phyloP scores from a whole-genome alignment of 1,140 invertebrate species.

The Ooceraea biroi region DNA sequence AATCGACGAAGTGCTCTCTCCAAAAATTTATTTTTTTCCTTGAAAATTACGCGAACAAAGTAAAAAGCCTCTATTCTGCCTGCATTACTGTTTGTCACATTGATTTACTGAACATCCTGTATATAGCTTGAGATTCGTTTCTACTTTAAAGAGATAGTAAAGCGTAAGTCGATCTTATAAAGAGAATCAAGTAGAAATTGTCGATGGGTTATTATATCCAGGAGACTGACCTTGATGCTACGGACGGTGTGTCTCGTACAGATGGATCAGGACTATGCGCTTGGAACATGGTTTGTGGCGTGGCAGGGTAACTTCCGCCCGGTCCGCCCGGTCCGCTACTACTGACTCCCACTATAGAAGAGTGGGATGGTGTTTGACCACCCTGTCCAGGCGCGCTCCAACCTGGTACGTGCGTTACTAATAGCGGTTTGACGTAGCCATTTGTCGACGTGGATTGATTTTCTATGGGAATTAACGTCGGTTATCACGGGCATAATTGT shows the following conservation, averaged over 20 bases:
- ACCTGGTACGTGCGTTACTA: conserved; percentile 94
- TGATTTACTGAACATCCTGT: conserved; percentile 6
- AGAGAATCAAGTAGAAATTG: conserved; percentile 14
- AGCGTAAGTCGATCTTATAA: background rate
- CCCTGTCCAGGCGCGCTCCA: conserved; percentile 86
- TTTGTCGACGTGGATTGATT: conserved; percentile 90
- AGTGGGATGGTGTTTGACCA: conserved; percentile 84
- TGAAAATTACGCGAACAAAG: background rate
- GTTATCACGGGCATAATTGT: conserved; percentile 1
- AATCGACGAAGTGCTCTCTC: background rate
- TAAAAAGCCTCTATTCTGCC: background rate
- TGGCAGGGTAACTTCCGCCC: conserved; percentile 88
- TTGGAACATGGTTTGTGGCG: conserved; percentile 88
- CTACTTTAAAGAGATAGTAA: background rate
- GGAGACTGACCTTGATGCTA: conserved; percentile 88
- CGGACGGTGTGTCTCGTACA: conserved; percentile 89
- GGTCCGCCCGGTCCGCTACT: conserved; percentile 78
- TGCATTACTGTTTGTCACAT: background rate
- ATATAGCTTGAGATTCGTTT: conserved; percentile 41
- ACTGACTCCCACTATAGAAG: conserved; percentile 82
- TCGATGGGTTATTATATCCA: conserved; percentile 80
- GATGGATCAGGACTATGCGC: conserved; percentile 90
- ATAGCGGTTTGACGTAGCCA: conserved; percentile 94
- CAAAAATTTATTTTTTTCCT: background rate
- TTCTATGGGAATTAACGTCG: conserved; percentile 84